Conservation (phyloP, 2,888 invertebrate genomes). For the Dynastes grantii region DNA sequence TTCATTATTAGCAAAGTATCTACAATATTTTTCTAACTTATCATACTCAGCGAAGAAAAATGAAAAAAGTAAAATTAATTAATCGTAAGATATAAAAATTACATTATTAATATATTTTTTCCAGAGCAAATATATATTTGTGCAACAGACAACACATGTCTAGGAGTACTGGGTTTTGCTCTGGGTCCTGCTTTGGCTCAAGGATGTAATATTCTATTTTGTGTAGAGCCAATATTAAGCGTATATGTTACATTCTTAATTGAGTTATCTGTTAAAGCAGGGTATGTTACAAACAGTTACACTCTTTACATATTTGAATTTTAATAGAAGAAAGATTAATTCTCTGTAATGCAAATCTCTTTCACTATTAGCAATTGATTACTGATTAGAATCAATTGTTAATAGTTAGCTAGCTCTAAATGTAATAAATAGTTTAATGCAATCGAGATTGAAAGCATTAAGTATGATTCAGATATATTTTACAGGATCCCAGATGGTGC, state of each 20-base stretch:
- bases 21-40: conserved; percentile 47
- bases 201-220: conserved; percentile 37
- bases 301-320: background rate
- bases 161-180: conserved; percentile 40
- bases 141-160: conserved; percentile 30
- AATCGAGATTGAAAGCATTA: too few species aligned
- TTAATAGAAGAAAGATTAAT: conserved; percentile 8
- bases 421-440: too few species aligned
- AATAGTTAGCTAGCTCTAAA: too few species aligned
- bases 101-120: background rate
- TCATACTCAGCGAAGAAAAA: background rate
- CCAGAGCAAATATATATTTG: conserved; percentile 11
- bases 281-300: conserved; percentile 10
- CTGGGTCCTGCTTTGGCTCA: conserved; percentile 40
- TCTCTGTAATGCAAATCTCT: too few species aligned
- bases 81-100: background rate
- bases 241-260: conserved; percentile 35
- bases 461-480: background rate
- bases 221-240: conserved; percentile 36
- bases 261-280: conserved; percentile 41
- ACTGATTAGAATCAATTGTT: too few species aligned
- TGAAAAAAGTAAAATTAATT: background rate
- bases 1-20: conserved; percentile 26
- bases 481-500: conserved; percentile 47
- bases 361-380: too few species aligned